These are phyloP conservation scores for Galbula dea DNA, from an alignment of 2,113 vertebrate species.

Conservation along the genomic window DNA sequence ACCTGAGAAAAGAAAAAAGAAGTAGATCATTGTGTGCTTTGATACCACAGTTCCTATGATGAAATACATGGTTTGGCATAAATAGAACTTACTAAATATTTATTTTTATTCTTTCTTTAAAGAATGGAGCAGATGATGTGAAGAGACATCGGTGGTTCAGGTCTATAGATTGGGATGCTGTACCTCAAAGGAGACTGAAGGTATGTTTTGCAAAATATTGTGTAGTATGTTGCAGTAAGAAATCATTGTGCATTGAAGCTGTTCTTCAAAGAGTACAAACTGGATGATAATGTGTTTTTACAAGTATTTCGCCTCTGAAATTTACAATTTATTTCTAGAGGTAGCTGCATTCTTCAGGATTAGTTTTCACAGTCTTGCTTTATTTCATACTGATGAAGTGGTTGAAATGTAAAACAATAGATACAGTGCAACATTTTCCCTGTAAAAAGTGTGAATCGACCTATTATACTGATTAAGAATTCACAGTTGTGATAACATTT, in stretches of 20 bases:
- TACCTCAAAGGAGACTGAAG: conserved; percentile 87
- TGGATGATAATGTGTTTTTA: no score
- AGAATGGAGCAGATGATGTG: conserved; percentile 94
- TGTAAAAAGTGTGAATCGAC: neutral
- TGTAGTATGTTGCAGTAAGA: neutral
- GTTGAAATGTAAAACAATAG: neutral
- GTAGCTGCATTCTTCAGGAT: neutral
- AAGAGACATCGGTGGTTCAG: conserved; percentile 95
- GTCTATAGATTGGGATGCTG: conserved; percentile 86
- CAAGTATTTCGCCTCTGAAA: no score
- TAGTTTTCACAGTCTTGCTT: neutral
- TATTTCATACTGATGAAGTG: neutral
- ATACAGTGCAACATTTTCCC: neutral
- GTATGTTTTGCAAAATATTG: conserved; percentile 59
- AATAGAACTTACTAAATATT: neutral
- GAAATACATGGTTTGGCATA: neutral
- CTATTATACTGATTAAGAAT: neutral
- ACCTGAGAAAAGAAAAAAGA: neutral
- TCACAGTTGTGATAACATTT: neutral
- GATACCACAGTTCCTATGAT: neutral
- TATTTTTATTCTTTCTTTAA: neutral
- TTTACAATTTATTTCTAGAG: neutral
- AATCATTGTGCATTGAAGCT: neutral
- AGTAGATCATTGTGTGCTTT: neutral
- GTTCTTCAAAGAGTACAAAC: no score